These are phyloP conservation scores for Achlya flavicornis DNA, from an alignment of 2,888 invertebrate species.

Conservation along the genomic window DNA sequence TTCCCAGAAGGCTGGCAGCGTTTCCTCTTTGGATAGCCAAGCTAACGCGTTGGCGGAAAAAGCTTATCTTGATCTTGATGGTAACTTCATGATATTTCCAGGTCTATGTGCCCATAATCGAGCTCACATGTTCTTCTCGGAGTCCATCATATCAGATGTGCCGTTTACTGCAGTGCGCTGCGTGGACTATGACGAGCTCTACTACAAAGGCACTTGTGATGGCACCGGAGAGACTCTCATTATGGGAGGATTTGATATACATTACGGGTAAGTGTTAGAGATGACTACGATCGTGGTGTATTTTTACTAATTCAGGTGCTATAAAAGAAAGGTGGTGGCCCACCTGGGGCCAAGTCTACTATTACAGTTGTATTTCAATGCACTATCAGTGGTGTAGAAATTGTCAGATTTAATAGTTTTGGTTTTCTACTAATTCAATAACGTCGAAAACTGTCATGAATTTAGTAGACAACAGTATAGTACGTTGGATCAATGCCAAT, in stretches of 20 bases:
- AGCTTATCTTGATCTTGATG: not conserved
- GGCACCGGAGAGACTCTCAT: constrained; percentile 79
- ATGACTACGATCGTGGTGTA: not conserved
- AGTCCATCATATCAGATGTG: constrained; percentile 75
- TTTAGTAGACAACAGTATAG: no score
- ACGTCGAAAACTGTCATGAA: no score
- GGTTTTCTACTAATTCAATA: no score
- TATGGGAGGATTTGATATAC: constrained; percentile 80
- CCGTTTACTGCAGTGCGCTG: constrained; percentile 79
- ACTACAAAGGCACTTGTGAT: constrained; percentile 68
- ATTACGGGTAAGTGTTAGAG: constrained; percentile 67
- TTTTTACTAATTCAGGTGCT: not conserved
- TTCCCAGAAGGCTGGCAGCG: no score
- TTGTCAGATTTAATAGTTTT: no score
- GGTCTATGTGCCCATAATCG: constrained; percentile 82
- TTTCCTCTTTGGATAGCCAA: no score
- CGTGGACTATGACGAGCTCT: constrained; percentile 71
- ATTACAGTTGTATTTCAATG: no score
- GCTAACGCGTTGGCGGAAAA: no score
- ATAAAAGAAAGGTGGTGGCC: no score
- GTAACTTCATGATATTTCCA: constrained; percentile 33
- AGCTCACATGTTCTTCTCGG: constrained; percentile 81
- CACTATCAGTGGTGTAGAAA: no score
- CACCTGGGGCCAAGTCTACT: no score
- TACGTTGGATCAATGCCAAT: no score